Percentiles rank a stretch among this genome's conserved stretches.
These are phyloP conservation scores for Drosophila parthenogenetica DNA, from an alignment of 2,888 invertebrate species.

Conservation along the genomic window DNA sequence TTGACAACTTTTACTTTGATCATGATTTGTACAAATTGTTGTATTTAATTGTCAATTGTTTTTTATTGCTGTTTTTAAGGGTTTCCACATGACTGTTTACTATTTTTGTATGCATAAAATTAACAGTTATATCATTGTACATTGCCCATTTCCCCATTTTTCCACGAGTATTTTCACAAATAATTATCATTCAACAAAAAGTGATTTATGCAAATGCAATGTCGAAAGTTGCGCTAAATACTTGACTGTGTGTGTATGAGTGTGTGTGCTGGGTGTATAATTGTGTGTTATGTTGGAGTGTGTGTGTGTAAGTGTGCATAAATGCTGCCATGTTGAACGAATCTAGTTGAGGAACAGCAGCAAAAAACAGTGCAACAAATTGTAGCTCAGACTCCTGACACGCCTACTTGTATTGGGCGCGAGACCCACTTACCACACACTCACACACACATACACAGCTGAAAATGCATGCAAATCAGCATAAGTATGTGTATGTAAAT, in stretches of 20 bases:
- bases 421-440: conserved; percentile 58
- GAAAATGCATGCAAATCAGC: conserved; percentile 30
- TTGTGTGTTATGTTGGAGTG: conserved; percentile 13
- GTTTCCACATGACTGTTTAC: conserved; percentile 1
- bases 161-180: conserved; percentile 23
- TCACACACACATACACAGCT: conserved; percentile 32
- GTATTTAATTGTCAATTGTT: not conserved
- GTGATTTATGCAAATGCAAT: conserved; percentile 48
- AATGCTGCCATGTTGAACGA: not conserved
- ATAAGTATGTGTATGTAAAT: conserved; percentile 64
- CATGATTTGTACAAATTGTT: not conserved
- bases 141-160: conserved; percentile 27
- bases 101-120: not conserved
- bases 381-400: conserved; percentile 37
- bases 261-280: not conserved
- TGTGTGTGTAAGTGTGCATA: not conserved
- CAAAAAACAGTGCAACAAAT: conserved; percentile 18
- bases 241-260: not conserved
- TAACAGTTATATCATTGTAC: conserved; percentile 29
- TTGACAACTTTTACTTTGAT: not conserved
- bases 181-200: conserved; percentile 34
- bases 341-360: conserved; percentile 18
- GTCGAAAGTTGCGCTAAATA: conserved; percentile 54
- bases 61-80: not conserved
- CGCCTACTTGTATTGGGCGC: conserved; percentile 29